Base-by-base conservation (phyloP, 2,797 vertebrate species). In the Percopsis omiscomaycus region DNA sequence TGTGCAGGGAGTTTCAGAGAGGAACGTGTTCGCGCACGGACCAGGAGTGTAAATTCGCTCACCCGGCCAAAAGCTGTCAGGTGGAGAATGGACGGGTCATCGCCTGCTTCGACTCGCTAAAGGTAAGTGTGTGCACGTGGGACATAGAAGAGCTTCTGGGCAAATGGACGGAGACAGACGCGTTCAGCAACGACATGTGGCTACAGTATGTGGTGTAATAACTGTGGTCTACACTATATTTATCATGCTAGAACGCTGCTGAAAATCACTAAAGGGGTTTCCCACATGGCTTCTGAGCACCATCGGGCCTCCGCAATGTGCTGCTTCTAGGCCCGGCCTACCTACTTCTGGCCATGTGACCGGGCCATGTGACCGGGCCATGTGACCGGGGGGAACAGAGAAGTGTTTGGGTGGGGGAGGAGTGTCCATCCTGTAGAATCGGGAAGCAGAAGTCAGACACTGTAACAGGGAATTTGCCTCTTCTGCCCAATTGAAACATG, bases 21-120 rank as follows among this genome's bases (percentile, higher is more conserved):
- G 96, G 96, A 69, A 96, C 96, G 55, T 99, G 97, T 87, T 95
- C 96, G 14, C 96, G 97, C 74, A 93, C 95, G 3, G 98, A 98
- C 82, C 93, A 93, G 55, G 97, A 99, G 88, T 99, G 98, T 93
- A 99, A 98, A 91, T 99, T 99, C 61, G 97, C 98, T 74, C 97
- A 99, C 83, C 98, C 98, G 0, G 95, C 98, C 67, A 94, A 95
- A 89, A 94, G 95, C 91, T 99, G 98, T 92, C 96, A 99, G 81
- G 96, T 99, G 93, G 97, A 99, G 92, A 99, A 99, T 48, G 98
- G 98, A 75, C 94, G 96, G 63, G 96, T 99, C 91, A 96, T 99
- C 64, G 96, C 98, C 78, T 99, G 98, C 94, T 99, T 98, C 87
- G 96, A 99, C 92, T 99, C 96, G 29, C 93, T 99, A 69, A 99